Percentiles rank a stretch among this genome's conserved stretches.
Evolutionary conservation across 1,140 invertebrate species (phyloP).

Genomic region (Panagrolaimus sp.): DNA sequence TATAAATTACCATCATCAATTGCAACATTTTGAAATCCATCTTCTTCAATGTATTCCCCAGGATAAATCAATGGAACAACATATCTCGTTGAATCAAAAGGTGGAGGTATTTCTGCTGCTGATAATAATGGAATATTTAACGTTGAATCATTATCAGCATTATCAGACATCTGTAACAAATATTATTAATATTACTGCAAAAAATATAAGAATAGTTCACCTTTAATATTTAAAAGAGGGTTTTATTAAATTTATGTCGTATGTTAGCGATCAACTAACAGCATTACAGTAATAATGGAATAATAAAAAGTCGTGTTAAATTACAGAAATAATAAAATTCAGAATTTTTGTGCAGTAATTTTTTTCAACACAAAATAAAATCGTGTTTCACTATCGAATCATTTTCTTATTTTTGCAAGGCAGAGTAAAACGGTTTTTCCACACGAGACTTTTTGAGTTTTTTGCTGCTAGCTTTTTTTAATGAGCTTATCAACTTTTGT

Average conservation of each 20-base stretch:
- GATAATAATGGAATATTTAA: neutral
- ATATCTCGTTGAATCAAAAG: neutral
- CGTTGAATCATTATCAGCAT: neutral
- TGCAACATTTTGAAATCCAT: neutral
- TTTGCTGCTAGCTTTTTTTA: neutral
- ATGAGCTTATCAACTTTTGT: neutral
- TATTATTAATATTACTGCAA: neutral
- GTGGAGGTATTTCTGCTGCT: neutral
- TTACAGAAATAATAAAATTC: neutral
- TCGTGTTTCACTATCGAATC: too few species aligned
- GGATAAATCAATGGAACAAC: neutral
- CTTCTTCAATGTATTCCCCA: neutral
- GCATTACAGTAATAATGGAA: neutral
- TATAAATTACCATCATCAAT: constrained; percentile 2
- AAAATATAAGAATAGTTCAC: neutral
- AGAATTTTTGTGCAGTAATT: constrained; percentile 10
- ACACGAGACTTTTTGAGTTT: too few species aligned
- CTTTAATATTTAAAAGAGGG: neutral
- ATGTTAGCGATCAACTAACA: neutral
- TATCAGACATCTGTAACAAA: neutral
- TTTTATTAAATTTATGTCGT: neutral
- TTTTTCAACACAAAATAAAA: neutral
- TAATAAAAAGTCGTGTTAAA: neutral
- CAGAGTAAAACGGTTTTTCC: too few species aligned
- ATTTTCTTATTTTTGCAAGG: too few species aligned